Base-by-base conservation (phyloP, 1,140 invertebrate genomes). In the Cheumatopsyche charites region DNA sequence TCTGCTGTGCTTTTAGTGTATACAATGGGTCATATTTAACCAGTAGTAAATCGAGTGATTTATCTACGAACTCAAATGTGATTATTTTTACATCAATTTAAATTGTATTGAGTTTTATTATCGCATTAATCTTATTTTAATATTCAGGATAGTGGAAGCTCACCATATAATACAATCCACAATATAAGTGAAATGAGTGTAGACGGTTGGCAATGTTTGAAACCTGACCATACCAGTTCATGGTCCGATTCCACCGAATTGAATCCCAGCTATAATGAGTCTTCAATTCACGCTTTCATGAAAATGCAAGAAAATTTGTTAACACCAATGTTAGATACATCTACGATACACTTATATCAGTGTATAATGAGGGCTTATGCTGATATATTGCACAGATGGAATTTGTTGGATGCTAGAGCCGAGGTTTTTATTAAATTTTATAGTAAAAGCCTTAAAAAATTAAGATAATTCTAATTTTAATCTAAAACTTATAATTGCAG, bases 151-250 rank as follows among this genome's bases (percentile, higher is more conserved):
- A 89, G 90, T 62, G 90, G 91, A 43, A 90, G 90, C 42, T 95
- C 93, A 1, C 94, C 94, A 0, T 97, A 97, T 82, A 95, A 96
- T 80, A 97, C 94, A 11, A 93, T 97, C 62, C 92, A 94, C 78
- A 89, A 92, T 67, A 88, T 92, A 23, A 93, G 95, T 76, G 89
- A 85, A 68, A 81, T 92, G 6, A 90, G 90, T 69, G 83, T 89
- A 2, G 92, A 94, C 75, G 89, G 90, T 12, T 94, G 91, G 90
- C 90, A 88, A 71, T 84, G 90, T 68, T 88, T 84, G 0, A 91
- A 91, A 76, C 88, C 91, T 65, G 85, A 92, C 67, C 86, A 93
- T n/a, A 95, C 92, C 12, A 95, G 92, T 80, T 95, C 93, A 0
- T 95, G 94, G 88, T 96, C 94, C 0, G 93, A 94, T 76, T 93